Evolutionary conservation across 2,888 invertebrate genomes (phyloP), one percentile per base, ranked within the genome.

Genomic region (Philereme transversata): DNA sequence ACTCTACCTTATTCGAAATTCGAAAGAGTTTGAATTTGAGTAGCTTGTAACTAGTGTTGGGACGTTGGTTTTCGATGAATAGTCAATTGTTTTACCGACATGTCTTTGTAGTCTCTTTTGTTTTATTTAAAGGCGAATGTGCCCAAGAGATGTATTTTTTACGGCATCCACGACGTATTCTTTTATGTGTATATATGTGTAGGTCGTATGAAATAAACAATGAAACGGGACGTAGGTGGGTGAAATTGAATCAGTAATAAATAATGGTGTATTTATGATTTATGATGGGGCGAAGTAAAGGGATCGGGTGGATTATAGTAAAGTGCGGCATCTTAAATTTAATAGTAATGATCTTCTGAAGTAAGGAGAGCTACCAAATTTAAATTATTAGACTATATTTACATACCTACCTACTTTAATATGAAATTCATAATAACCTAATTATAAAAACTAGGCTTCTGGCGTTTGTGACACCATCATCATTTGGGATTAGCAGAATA

Each of bases 61-160:
- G 77, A 62, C 79, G 9, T 78, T 81, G n/a, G 6, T 40, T 71
- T 68, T 81, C 77, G 80, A 82, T 73, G 60, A 43, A 58, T 43
- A 78, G 69, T 87, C 90, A 85, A 92, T 92, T 92, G 91, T 92
- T 92, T 91, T 90, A 90, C 90, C 83, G 89, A 86, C 87, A 83
- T 88, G 88, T 90, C 90, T 89, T 85, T 86, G 87, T 85, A 82
- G 81, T 81, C 81, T 86, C 89, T 90, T 90, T 90, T 91, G 90
- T 90, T 90, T 91, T 90, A 90, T 91, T 91, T 90, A 92, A 90
- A 77, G 72, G 80, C 82, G 84, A 83, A 82, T 79, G 81, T 81
- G 83, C 81, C 82, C 78, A 75, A 73, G 82, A 83, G 83, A 82
- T 85, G 81, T 82, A 71, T 83, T 84, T 85, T 86, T 83, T 83